Base-by-base conservation (phyloP, 1,140 invertebrate species). In the Drosophila lacertosa region DNA sequence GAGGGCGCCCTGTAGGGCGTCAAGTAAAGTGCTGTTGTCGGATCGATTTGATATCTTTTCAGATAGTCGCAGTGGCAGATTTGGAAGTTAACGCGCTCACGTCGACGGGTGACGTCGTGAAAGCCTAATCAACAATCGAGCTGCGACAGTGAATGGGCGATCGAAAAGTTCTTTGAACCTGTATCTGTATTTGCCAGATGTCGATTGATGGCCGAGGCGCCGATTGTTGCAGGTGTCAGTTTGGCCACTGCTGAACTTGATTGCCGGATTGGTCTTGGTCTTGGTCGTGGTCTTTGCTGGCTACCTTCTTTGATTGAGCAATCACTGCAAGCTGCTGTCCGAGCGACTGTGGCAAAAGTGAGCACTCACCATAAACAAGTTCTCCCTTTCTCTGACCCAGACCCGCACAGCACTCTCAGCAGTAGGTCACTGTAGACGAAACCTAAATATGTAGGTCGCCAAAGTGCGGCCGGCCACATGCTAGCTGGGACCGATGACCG, bases 361-460 rank as follows among this genome's bases (percentile, higher is more conserved):
- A 77, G 62, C 64, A 62, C 63, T 64, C 11, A 24, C 51, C 42
- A 64, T 51, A 51, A 68, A 71, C 63, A 40, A 60, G 75, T 84
- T 84, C 80, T 83, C 75, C 79, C 79, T 83, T 83, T 83, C 79
- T 79, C 79, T 83, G 80, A 84, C 79, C 79, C 79, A 83, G 75
- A 84, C 79, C 75, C 66, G 71, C 63, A 70, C 66, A 64, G 26
- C 67, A 64, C 59, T 51, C 26, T 58, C 51, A 44, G 24, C 57
- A 81, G 76, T 81, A 78, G 77, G 76, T 79, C 76, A 80, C 33
- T 63, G 53, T 63, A 58, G 66, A 63, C 58, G 58, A 69, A 63
- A 63, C 58, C 48, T 10, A 53, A 68, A 45, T 68, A 68, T 62
- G 47, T 68, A 37, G 65, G 65, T 68, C 65, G 32, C 9, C 47